Base-by-base conservation (phyloP, 2,888 invertebrate genomes). In the Zele albiditarsus region DNA sequence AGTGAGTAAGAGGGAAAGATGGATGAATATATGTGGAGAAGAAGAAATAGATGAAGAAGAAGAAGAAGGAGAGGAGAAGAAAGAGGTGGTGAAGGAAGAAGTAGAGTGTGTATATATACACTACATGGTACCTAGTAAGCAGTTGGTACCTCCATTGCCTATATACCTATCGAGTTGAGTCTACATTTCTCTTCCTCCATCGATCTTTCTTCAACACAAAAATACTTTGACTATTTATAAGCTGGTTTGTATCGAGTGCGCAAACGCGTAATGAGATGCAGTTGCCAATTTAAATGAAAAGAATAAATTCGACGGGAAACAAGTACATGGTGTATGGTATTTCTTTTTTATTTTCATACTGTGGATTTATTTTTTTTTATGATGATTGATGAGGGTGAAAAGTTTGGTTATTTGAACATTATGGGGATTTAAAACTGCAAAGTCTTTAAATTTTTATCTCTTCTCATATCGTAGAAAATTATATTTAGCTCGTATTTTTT, bases 141-240 rank as follows among this genome's bases (percentile, higher is more conserved):
- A 66, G 38, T 66, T 66, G 66, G 66, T 66, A 66, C 42, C 38
- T 42, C 23, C 23, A 6, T 53, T 53, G 20, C 20, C 23, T 53
- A n/a, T 53, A 20, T 53, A 20, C 53, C 53, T 8, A 53, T 38
- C 25, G 16, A 27, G 3, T 38, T 23, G 66, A 66, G 66, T 66
- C 25, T 42, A 66, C 46, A 66, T 66, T 66, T 66, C 66, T 66
- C 46, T 66, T 66, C 66, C 66, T 66, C 46, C 46, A 66, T 66
- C 66, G 66, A 66, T 66, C 42, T 66, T 46, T 42, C 46, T 25
- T 42, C 10, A 23, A 65, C 65, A 65, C 23, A 66, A 66, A 66
- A 23, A 66, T 66, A 66, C 14, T 38, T 42, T 46, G 25, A 66
- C 20, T 66, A 53, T 53, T 53, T 53, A 53, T 53, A 53, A 53